Evolutionary conservation across 2,888 invertebrate genomes (phyloP), one percentile per base, ranked within the genome.

Genomic region (Pristionchus entomophagus): DNA sequence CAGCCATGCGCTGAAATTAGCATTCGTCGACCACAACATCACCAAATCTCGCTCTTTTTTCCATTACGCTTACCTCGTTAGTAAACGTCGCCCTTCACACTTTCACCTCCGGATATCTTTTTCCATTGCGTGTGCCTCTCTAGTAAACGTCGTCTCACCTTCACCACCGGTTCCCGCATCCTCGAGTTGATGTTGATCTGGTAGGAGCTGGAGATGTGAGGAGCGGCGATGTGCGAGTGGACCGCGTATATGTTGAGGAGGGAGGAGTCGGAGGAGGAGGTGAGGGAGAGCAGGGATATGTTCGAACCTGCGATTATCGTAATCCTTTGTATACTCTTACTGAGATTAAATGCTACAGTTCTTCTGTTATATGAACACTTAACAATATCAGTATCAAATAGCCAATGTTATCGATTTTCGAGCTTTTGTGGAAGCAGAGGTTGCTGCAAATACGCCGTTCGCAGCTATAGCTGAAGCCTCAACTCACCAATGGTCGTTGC

Each of bases 231-330:
- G 35, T 62, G 62, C 19, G 83, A 12, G 49, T 84, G 65, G 32
- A 84, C 4, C 22, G 65, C 17, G 49, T 84, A 84, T 26, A 53
- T 51, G 49, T 65, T 65, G 45, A 84, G n/a, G 14, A 84, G 65
- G 12, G 62, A 45, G 5, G 41, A 22, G 14, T 53, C 38, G 22
- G 35, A 53, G 26, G 14, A 35, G 8, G 35, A 38, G 17, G 41
- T 41, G 0, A 84, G 49, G 22, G 83, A 84, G 22, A 84, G 62
- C 0, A 84, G 65, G 29, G 53, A 29, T 19, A 84, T 49, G 49
- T 26, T 17, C 2, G 83, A 45, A n/a, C 83, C 83, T 84, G 65
- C 0, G 19, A 78, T 6, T 73, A n/a, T 6, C 29, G 26, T 49
- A 26, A 78, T 6, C n/a, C 22, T 22, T 12, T 59, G 59, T 59